A percentile compares a stretch with the other conserved stretches of the same genome.
Conservation (phyloP, 2,797 vertebrate genomes). For the Pipistrellus pygmaeus region DNA sequence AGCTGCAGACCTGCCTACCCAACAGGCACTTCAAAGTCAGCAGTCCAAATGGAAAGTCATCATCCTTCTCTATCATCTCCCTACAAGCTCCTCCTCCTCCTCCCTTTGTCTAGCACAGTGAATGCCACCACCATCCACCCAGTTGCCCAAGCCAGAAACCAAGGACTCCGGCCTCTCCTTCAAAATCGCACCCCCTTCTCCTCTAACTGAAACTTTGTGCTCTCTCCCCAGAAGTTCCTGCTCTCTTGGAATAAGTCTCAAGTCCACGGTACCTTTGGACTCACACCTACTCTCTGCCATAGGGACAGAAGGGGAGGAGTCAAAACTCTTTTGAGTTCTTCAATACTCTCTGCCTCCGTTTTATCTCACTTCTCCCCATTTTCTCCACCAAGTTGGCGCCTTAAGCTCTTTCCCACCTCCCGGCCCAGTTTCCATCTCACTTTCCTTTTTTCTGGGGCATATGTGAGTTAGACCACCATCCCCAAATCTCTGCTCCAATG, state of each 20-base stretch:
- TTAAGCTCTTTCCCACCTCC: not conserved
- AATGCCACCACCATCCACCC: constrained; percentile 32
- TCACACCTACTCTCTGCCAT: not conserved
- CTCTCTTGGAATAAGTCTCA: constrained; percentile 27
- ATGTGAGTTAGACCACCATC: not conserved
- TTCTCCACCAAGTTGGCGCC: not conserved
- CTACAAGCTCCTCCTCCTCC: not conserved
- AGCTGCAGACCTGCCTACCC: constrained; percentile 66
- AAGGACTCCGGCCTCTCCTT: constrained; percentile 40
- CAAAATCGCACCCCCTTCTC: not conserved
- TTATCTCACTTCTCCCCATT: not conserved
- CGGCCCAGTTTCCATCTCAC: constrained; percentile 5
- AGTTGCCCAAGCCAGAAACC: constrained; percentile 31
- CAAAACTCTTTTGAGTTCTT: not conserved
- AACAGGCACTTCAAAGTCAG: constrained; percentile 73
- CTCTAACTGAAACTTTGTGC: not conserved
- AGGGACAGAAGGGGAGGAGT: not conserved
- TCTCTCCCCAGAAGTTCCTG: not conserved
- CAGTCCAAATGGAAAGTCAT: constrained; percentile 64
- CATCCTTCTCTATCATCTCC: constrained; percentile 42
- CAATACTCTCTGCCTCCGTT: not conserved
- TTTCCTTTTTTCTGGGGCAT: constrained; percentile 35
- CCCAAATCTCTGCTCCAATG: not conserved
- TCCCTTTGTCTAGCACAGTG: constrained; percentile 18
- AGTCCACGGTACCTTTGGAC: constrained; percentile 1